These are phyloP conservation scores for Philopotamus ludificatus DNA, from an alignment of 1,140 invertebrate genomes.

Conservation along the genomic window DNA sequence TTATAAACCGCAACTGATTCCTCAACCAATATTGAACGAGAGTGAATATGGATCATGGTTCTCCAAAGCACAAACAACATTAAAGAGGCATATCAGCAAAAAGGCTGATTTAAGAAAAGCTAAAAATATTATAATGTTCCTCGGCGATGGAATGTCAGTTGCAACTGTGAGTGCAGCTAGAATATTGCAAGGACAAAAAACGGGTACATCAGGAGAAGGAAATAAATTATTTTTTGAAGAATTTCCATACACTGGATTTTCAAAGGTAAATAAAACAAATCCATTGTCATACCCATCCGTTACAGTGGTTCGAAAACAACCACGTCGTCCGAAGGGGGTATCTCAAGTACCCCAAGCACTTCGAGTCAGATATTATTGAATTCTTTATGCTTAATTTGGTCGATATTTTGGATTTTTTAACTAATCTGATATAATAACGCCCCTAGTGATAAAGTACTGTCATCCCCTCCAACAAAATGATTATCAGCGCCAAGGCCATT, in stretches of 20 bases:
- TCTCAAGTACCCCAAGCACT: too few species aligned
- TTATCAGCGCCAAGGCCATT: too few species aligned
- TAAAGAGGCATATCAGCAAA: conserved; percentile 3
- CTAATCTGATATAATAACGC: too few species aligned
- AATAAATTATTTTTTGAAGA: conserved; percentile 66
- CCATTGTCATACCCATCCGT: too few species aligned
- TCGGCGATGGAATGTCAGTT: conserved; percentile 75
- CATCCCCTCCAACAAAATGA: too few species aligned
- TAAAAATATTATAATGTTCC: conserved; percentile 71
- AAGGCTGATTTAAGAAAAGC: conserved; percentile 51
- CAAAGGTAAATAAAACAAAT: conserved; percentile 67
- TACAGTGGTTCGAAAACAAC: too few species aligned
- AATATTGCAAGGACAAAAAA: conserved; percentile 60
- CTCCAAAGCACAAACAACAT: conserved; percentile 21
- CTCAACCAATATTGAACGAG: too few species aligned
- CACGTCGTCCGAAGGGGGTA: too few species aligned
- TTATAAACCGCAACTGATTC: too few species aligned
- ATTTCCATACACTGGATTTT: conserved; percentile 65
- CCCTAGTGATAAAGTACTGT: too few species aligned
- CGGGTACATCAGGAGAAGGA: conserved; percentile 60
- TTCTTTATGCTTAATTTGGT: neutral
- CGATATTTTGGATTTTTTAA: too few species aligned
- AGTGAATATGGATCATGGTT: conserved; percentile 27
- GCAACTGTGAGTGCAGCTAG: conserved; percentile 65
- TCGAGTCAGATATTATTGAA: too few species aligned